Evolutionary conservation across 2,888 invertebrate genomes (phyloP), one percentile per base, ranked within the genome.

Genomic region (Lamellibrachia columna): DNA sequence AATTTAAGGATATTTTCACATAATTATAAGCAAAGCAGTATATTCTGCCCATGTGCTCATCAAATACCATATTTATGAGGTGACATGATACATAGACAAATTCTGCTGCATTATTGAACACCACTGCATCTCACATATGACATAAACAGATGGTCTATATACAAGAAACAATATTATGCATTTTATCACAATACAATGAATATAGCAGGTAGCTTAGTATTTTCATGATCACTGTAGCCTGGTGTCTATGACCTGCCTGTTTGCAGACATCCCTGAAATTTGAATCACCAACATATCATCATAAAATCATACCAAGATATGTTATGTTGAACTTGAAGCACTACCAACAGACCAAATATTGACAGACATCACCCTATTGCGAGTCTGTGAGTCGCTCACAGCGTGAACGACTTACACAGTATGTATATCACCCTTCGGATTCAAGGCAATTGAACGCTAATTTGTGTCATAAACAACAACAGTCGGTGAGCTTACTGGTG

Each of bases 1-100:
- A 75, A 75, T 75, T 75, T 75, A 75, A 75, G 75, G 75, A 75
- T 75, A 75, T 75, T 75, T 75, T 75, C 75, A 75, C 75, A 75
- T 75, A 15, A 75, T 75, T 15, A 75, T 75, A 75, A 75, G 75
- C 75, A 75, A 22, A 22, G 75, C n/a, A 75, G 3, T 22, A 75
- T 75, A 22, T 75, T 75, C 75, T 75, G 75, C 75, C 75, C 75
- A 15, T 15, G 22, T n/a, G 75, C 75, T 75, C 75, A 75, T 75
- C 75, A 22, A 75, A 75, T 75, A 75, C 75, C 22, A 75, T 75
- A 75, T 75, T 22, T 22, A 75, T 75, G 75, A 75, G 75, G 75
- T 75, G 75, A 75, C 75, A 75, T n/a, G 15, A 75, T 75, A 75
- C n/a, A 75, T 75, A 75, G 75, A n/a, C 75, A 75, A 75, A 75